A percentile compares a stretch with the other conserved stretches of the same genome.
Conservation (phyloP, 2,888 invertebrate genomes). For the Helobdella robusta region DNA sequence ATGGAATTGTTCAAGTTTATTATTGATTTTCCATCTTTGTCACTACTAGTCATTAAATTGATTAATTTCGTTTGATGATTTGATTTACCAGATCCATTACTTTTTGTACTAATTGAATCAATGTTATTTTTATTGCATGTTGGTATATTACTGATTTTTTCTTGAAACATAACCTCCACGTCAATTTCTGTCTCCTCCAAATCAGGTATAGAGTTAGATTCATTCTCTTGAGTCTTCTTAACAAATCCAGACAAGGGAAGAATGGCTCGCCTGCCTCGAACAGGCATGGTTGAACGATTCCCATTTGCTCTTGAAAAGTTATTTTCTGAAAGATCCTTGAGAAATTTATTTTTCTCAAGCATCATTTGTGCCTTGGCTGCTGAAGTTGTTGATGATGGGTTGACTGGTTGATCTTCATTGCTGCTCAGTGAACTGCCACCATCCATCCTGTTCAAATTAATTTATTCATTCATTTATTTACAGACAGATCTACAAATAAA, state of each 20-base stretch:
- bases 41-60: too few relatives aligned
- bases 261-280: conserved; percentile 7
- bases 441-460: conserved; percentile 11
- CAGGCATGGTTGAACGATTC: conserved; percentile 15
- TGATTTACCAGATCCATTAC: not conserved
- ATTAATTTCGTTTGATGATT: too few relatives aligned
- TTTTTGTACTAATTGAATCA: too few relatives aligned
- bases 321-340: not conserved
- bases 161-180: conserved; percentile 11
- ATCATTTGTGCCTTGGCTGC: not conserved
- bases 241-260: conserved; percentile 20
- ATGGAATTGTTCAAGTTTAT: not conserved
- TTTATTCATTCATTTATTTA: too few relatives aligned
- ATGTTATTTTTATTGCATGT: too few relatives aligned
- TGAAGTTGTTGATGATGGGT: not conserved
- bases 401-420: not conserved
- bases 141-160: conserved; percentile 13
- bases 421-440: conserved; percentile 20
- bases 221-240: conserved; percentile 18
- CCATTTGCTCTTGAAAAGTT: not conserved
- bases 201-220: not conserved
- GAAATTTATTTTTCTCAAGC: not conserved
- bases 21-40: too few relatives aligned
- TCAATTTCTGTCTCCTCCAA: conserved; percentile 19
- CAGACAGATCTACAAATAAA: too few relatives aligned